Evolutionary conservation across 30 jellyfish, hydroid and myxozoan genomes (phyloP), one percentile per base, ranked within the genome.

Genomic region (Phacellophora camtschatica): DNA sequence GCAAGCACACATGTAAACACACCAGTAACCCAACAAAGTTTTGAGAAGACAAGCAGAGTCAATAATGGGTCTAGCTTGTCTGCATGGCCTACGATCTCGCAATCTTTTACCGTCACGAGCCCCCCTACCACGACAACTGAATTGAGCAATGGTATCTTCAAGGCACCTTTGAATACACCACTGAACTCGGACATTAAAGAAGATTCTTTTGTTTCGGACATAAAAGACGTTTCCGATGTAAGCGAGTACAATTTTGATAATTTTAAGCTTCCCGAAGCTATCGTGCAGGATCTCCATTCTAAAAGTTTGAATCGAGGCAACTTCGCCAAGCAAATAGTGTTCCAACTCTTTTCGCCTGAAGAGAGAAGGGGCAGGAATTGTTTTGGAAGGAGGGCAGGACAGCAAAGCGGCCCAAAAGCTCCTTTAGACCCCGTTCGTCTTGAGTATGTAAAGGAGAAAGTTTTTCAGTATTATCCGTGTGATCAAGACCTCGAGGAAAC

Each of bases 261-360:
- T 11, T 6, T 59, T 7, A 15, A 7, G 1, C 71, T 77, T 39
- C 77, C 98, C 11, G 83, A 55, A 19, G 96, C 69, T 6, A 37
- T 91, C 28, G 55, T 91, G 12, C 81, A 63, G 18, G 75, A 72
- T 39, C 76, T 76, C 12, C 94, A 39, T 53, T 36, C 78, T 48
- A 77, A 66, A 66, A 91, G 98, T 54, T 49, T 95, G 70, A 84
- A 91, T 57, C 89, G 98, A 19, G 98, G 98, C 10, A 91, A 91
- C 80, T 91, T 91, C 37, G 96, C 98, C 13, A 91, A 91, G 70
- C 92, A 84, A 24, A 88, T 91, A 18, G 96, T 81, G 20, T 91
- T 85, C 50, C 59, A 74, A 1, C 46, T 81, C 31, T 84, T 84
- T 67, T 69, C 96, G 7, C 87, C 81, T 22, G 95, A 81, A 20